Evolutionary conservation across 1,140 invertebrate genomes (phyloP), one percentile per base, ranked within the genome.

Genomic region (Apis florea): DNA sequence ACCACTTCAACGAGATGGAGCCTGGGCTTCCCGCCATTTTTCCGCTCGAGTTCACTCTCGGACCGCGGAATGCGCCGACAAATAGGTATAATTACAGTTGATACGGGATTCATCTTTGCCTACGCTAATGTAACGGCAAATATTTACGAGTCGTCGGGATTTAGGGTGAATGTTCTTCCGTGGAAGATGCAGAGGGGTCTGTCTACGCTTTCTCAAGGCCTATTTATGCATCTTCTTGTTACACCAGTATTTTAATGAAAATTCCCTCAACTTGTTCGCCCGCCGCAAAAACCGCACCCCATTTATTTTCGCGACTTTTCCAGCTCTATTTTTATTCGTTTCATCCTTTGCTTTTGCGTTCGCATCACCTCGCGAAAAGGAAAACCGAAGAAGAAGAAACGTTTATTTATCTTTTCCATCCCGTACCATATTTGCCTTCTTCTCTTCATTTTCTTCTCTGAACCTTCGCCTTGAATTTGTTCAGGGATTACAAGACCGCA

Each of bases 41-140:
- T 83, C 51, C 54, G 59, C 66, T 77, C n/a, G 31, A 31, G 12
- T 40, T 51, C 58, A 19, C 63, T 51, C 31, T 67, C 51, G 79
- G 40, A 54, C 69, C 49, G 58, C 69, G 21, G 64, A 84, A 84
- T 54, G 49, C 72, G 51, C 81, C 80, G 77, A 86, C 31, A 40
- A 40, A 40, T 40, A 5, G 31, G 31, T 86, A 79, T 83, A 87
- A 86, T 87, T 87, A 87, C 71, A 68, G 78, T 59, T 64, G 63
- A 66, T 59, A 19, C 71, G 54, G 86, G 63, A 88, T 88, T 88
- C 85, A 83, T 66, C 72, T 83, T 63, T 63, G 59, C 70, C 72
- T 13, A 51, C 67, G 73, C 72, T 88, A 88, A 88, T 85, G 86
- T 78, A 85, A 69, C n/a, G 64, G 79, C 83, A 88, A 88, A 88